Evolutionary conservation across 2,113 vertebrate genomes (phyloP).

Genomic region (Alosa alosa): DNA sequence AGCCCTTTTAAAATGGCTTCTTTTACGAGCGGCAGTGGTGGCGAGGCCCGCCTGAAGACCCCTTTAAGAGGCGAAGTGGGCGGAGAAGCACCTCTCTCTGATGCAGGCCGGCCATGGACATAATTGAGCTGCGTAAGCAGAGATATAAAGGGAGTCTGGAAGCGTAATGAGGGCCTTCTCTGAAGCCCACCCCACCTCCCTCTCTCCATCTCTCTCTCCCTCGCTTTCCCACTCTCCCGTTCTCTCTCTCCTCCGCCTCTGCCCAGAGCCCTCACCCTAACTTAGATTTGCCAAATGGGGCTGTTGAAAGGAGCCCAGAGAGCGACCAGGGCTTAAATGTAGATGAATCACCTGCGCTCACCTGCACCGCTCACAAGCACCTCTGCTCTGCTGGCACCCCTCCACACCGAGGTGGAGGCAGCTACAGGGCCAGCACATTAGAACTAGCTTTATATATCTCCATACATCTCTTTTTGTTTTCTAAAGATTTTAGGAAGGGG

Average conservation of each 20-base stretch:
- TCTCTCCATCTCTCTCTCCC: neutral
- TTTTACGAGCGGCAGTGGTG: too few relatives aligned
- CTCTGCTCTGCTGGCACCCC: neutral
- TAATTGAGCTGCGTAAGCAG: slow-evolving; percentile 32
- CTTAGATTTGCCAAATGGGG: slow-evolving; percentile 37
- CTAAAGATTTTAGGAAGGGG: neutral
- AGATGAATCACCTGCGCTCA: slow-evolving; percentile 39
- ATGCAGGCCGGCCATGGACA: slow-evolving; percentile 33
- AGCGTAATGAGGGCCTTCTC: slow-evolving; percentile 38
- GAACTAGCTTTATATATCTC: neutral
- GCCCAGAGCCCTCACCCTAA: neutral
- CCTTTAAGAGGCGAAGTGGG: neutral
- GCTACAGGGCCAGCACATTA: neutral
- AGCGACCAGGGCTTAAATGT: slow-evolving; percentile 30
- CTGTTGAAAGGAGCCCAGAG: slow-evolving; percentile 16
- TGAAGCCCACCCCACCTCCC: neutral
- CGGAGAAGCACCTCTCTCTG: neutral
- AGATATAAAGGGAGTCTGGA: slow-evolving; percentile 24
- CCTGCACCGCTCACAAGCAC: neutral
- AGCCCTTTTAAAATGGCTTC: neutral
- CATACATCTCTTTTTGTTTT: too few relatives aligned
- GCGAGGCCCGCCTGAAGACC: neutral
- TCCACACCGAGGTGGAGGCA: neutral
- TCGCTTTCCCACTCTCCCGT: neutral
- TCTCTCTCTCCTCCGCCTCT: neutral